Percentiles rank a stretch among this genome's conserved stretches.
These are phyloP conservation scores for Drosophila subobscura DNA, from an alignment of 1,140 invertebrate genomes.

Conservation along the genomic window DNA sequence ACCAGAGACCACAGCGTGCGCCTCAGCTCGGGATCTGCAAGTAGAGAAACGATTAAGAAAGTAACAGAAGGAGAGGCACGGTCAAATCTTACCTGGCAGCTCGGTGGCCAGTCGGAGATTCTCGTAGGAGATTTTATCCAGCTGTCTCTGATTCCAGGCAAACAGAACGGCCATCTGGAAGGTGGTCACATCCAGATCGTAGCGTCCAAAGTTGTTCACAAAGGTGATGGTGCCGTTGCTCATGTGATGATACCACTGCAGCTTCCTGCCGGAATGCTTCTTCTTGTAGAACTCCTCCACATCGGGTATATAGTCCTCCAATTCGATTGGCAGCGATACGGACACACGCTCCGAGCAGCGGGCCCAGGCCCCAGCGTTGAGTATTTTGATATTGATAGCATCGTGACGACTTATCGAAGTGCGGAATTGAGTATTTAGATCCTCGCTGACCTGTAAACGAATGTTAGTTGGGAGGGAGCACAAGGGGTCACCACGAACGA, in stretches of 20 bases:
- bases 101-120: conserved; percentile 98
- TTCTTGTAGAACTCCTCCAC: conserved; percentile 97
- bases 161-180: conserved; percentile 99
- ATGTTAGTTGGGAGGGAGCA: not conserved
- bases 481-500: not conserved
- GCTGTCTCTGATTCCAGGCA: conserved; percentile 98
- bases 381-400: conserved; percentile 95
- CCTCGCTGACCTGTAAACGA: conserved; percentile 88
- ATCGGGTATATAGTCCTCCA: conserved; percentile 99
- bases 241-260: conserved; percentile 99
- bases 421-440: conserved; percentile 97
- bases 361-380: conserved; percentile 99
- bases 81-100: conserved; percentile 87
- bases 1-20: conserved; percentile 98
- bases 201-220: conserved; percentile 95
- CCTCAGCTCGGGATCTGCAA: conserved; percentile 93
- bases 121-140: conserved; percentile 97
- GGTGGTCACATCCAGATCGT: conserved; percentile 99
- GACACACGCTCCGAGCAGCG: conserved; percentile 96
- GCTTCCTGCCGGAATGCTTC: conserved; percentile 98
- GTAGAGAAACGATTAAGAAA: not conserved
- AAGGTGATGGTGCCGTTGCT: conserved; percentile 99
- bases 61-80: no score
- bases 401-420: conserved; percentile 88
- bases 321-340: conserved; percentile 97